Percentiles rank a stretch among this genome's conserved stretches.
phyloP scores from a whole-genome alignment of 2,113 vertebrate species.

The Silurus meridionalis region DNA sequence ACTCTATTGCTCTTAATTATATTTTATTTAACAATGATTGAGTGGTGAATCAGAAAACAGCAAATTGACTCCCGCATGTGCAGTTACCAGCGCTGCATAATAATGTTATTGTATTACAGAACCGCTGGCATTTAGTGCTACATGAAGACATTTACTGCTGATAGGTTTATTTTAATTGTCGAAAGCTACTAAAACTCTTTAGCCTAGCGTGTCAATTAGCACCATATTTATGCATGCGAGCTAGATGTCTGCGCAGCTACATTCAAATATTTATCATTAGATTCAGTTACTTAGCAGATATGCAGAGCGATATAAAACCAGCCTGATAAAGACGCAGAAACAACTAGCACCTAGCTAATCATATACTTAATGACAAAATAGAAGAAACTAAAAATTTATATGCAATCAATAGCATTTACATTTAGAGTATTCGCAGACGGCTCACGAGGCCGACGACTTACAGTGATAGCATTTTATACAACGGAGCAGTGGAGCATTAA shows the following conservation, averaged over 20 bases:
- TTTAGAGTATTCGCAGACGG: too few relatives aligned
- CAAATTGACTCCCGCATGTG: background rate
- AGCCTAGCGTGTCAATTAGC: slow-evolving; percentile 7
- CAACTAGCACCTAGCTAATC: background rate
- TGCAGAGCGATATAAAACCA: background rate
- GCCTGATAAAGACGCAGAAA: background rate
- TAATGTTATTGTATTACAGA: background rate
- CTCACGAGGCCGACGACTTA: too few relatives aligned
- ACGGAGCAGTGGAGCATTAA: too few relatives aligned
- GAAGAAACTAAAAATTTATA: background rate
- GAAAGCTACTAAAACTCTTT: background rate
- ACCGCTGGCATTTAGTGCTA: background rate
- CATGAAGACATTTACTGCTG: slow-evolving; percentile 11
- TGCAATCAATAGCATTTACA: too few relatives aligned
- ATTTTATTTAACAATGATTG: background rate
- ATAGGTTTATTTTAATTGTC: slow-evolving; percentile 2
- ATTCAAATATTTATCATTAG: background rate
- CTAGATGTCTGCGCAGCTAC: background rate
- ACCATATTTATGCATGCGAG: background rate
- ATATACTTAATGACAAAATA: background rate
- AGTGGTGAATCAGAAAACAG: background rate
- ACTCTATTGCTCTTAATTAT: background rate
- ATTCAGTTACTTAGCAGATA: background rate
- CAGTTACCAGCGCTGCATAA: background rate
- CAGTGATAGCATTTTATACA: too few relatives aligned